Conservation (phyloP, 2,113 vertebrate genomes). For the Oxyruncus cristatus region DNA sequence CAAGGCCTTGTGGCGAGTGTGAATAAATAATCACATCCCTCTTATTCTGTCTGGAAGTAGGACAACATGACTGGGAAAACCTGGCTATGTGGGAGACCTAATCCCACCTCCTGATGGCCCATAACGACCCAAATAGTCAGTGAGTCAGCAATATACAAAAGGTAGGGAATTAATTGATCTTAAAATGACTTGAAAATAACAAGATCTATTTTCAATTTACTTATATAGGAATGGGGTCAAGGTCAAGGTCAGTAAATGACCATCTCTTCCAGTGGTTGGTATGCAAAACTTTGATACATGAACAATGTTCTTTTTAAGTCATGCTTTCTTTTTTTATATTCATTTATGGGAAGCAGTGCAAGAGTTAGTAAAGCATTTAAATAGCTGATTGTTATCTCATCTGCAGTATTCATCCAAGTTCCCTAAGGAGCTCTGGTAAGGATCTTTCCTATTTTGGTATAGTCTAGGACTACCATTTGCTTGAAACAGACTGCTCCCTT, state of each 20-base stretch:
- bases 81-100: not conserved
- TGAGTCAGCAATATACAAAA: not conserved
- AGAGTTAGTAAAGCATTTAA: not conserved
- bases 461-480: not conserved
- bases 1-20: not conserved
- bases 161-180: not conserved
- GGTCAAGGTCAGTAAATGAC: not conserved
- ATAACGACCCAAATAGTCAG: not conserved
- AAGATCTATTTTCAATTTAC: not conserved
- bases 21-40: not conserved
- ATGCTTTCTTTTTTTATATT: not conserved
- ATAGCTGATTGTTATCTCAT: not conserved
- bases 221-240: not conserved
- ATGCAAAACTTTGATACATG: not conserved
- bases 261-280: not conserved
- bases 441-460: not conserved
- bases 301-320: not conserved
- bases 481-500: not conserved
- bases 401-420: not conserved
- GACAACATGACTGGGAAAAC: not conserved
- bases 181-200: not conserved
- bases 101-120: not conserved
- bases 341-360: not conserved
- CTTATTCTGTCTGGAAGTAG: not conserved
- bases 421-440: not conserved